phyloP scores from a whole-genome alignment of 53 echinoderm and acorn worm genomes.

The Echinometra lucunter region DNA sequence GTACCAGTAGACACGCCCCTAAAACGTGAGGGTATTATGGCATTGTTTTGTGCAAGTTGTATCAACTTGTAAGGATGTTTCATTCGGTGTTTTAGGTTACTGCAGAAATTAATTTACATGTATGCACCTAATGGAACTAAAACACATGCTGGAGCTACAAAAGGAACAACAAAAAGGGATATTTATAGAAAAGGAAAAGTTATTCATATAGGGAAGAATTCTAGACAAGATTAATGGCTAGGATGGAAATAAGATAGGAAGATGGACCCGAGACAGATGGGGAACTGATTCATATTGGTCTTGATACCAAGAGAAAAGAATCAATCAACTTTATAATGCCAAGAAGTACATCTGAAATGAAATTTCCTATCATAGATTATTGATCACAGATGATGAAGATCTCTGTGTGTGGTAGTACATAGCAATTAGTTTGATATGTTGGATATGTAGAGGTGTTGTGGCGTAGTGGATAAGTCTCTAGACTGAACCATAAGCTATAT shows the following conservation, averaged over 20 bases:
- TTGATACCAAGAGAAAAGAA: background rate
- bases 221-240: background rate
- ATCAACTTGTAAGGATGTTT: too few relatives aligned
- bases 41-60: background rate
- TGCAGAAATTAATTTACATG: too few relatives aligned
- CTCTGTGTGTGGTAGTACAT: too few relatives aligned
- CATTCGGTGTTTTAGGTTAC: too few relatives aligned
- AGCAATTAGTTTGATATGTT: too few relatives aligned
- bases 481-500: too few relatives aligned
- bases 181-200: too few relatives aligned
- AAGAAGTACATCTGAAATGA: background rate
- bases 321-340: background rate
- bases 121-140: too few relatives aligned
- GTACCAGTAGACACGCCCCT: slow-evolving; percentile 12
- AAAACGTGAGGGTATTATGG: background rate
- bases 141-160: too few relatives aligned
- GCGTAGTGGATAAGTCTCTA: too few relatives aligned
- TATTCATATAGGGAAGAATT: too few relatives aligned
- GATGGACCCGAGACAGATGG: background rate
- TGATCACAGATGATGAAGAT: background rate
- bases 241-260: background rate
- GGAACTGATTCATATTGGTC: slow-evolving; percentile 8
- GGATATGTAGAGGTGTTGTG: too few relatives aligned
- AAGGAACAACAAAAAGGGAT: background rate
- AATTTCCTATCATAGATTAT: background rate